Evolutionary conservation across 2,797 vertebrate genomes (phyloP).

Genomic region (Etheostoma perlongum): DNA sequence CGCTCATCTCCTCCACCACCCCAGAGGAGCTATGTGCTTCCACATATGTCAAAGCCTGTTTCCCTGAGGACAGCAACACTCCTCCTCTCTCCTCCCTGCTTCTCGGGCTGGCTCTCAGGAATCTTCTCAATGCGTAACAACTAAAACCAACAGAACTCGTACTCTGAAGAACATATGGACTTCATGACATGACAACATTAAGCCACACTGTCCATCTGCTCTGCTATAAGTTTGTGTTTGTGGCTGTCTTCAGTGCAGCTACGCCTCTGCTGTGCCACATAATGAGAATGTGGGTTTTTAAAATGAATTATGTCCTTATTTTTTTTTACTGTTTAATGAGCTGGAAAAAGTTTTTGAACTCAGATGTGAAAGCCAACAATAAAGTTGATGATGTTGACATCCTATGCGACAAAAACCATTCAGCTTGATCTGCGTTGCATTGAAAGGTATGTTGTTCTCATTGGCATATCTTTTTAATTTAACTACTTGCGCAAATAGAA

Average conservation of each 20-base stretch:
- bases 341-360: constrained; percentile 28
- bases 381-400: constrained; percentile 36
- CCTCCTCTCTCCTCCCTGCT: constrained; percentile 23
- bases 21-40: constrained; percentile 71
- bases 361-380: constrained; percentile 25
- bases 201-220: constrained; percentile 56
- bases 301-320: constrained; percentile 45
- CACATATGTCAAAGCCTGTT: constrained; percentile 79
- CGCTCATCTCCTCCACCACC: constrained; percentile 29
- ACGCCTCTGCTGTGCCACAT: constrained; percentile 6
- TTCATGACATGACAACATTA: constrained; percentile 44
- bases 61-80: constrained; percentile 69
- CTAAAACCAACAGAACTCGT: constrained; percentile 53
- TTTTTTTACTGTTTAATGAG: constrained; percentile 48
- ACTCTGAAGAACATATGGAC: constrained; percentile 47
- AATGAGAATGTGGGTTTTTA: constrained; percentile 26
- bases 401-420: constrained; percentile 9
- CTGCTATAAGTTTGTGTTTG: constrained; percentile 19
- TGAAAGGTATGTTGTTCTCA: constrained; percentile 7
- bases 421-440: constrained; percentile 6
- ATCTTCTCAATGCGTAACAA: constrained; percentile 24
- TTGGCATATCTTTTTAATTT: neutral
- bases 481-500: constrained; percentile 1
- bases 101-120: constrained; percentile 49
- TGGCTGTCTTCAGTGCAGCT: constrained; percentile 11